phyloP scores from a whole-genome alignment of 2,113 vertebrate species.

The Atractosteus spatula region DNA sequence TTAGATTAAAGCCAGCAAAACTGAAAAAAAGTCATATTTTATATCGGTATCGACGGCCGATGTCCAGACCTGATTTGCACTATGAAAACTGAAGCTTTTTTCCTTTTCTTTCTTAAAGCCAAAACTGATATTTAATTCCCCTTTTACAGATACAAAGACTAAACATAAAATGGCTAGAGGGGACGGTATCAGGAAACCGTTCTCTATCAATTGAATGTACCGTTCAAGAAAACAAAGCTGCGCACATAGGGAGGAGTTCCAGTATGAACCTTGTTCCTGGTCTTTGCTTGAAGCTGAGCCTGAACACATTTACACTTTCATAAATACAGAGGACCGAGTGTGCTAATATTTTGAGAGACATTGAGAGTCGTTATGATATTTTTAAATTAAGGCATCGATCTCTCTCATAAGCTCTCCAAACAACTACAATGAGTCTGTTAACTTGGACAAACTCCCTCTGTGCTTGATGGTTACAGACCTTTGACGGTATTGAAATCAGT shows the following conservation, averaged over 20 bases:
- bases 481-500: background rate
- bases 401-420: conserved; percentile 66
- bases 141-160: too few species aligned
- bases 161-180: too few species aligned
- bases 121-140: too few species aligned
- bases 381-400: conserved; percentile 71
- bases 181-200: too few species aligned
- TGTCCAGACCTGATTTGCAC: conserved; percentile 39
- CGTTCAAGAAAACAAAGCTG: too few species aligned
- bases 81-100: conserved; percentile 28
- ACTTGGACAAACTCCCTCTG: conserved; percentile 71
- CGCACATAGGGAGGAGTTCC: too few species aligned
- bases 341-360: conserved; percentile 44
- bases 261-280: too few species aligned
- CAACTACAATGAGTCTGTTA: conserved; percentile 61
- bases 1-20: conserved; percentile 72
- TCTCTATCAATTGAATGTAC: too few species aligned
- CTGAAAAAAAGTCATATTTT: conserved; percentile 62
- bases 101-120: too few species aligned
- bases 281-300: too few species aligned
- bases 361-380: conserved; percentile 69
- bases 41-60: conserved; percentile 62
- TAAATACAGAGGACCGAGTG: background rate
- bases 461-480: conserved; percentile 54
- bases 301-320: background rate